Base-by-base conservation (phyloP, 1,140 invertebrate species). In the Nebria ingens region DNA sequence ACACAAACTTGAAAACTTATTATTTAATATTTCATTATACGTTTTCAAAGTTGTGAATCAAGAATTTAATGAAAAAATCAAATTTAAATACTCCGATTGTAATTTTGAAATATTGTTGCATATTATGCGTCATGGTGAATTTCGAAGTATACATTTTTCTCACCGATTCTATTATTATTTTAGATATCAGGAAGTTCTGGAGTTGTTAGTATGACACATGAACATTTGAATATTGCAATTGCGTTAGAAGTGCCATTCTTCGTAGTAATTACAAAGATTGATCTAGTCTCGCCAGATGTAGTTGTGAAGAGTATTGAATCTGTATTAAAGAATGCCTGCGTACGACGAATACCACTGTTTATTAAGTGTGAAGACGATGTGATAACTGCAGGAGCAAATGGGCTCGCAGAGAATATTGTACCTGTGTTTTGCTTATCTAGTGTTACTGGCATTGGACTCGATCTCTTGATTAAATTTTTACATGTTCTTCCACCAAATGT, bases 401-500 rank as follows among this genome's bases (percentile, higher is more conserved):
- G 82, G 58, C 70, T 79, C 17, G 76, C 77, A 6, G 75, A 79
- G 22, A 81, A 84, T 52, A 75, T 86, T 53, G 82, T 91, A 40
- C 92, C 96, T 9, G 88, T 98, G 60, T 94, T 98, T 69, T 84
- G 82, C 51, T 85, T 97, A n/a, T 97, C 93, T n/a, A 92, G 87
- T 69, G 93, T 98, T 0, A 92, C 84, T 13, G 96, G 96, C 1
- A 77, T 82, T 53, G 92, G 93, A 9, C 72, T 96, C 2, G 81
- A 86, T 61, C 73, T 88, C 22, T 73, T 96, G 1, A 87, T 87
- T 55, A 84, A 80, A 53, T 94, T 93, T 69, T 72, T 93, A 15
- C 79, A 87, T 69, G 72, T 84, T 29, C 64, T 89, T 3, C 85
- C 89, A 19, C 86, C 87, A 6, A 79, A 80, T 29, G 76, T 83